Conservation (phyloP, 2,797 vertebrate species). For the Centropyge bicolor region DNA sequence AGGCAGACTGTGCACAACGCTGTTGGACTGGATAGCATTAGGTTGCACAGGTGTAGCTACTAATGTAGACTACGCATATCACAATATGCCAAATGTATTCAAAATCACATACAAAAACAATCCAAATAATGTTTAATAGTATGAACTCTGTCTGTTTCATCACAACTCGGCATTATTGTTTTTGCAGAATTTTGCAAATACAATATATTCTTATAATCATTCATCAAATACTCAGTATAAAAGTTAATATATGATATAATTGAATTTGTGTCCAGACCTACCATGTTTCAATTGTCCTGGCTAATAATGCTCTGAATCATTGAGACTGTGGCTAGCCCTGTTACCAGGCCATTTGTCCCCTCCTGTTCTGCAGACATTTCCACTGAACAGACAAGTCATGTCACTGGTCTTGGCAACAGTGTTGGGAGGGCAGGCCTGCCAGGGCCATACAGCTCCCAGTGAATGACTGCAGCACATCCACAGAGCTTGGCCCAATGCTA, state of each 20-base stretch:
- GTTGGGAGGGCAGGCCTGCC: slow-evolving; percentile 29
- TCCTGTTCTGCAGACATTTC: slow-evolving; percentile 29
- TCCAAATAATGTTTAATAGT: neutral
- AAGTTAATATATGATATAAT: neutral
- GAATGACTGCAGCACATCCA: slow-evolving; percentile 57
- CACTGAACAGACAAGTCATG: slow-evolving; percentile 27
- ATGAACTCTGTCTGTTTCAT: neutral
- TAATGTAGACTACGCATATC: neutral
- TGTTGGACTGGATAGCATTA: neutral
- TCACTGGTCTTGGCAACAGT: slow-evolving; percentile 30
- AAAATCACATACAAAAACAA: neutral
- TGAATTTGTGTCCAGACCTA: neutral
- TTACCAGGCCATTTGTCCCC: slow-evolving; percentile 24
- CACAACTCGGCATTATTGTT: neutral
- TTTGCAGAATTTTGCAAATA: neutral
- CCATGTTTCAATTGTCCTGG: neutral
- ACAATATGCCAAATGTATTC: neutral
- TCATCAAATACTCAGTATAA: neutral
- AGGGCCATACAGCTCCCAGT: slow-evolving; percentile 34
- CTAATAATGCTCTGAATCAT: slow-evolving; percentile 15
- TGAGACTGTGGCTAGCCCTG: neutral
- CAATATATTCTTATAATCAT: neutral
- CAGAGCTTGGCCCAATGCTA: slow-evolving; percentile 61
- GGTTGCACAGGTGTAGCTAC: neutral
- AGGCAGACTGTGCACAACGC: neutral